Evolutionary conservation across 2,888 invertebrate genomes (phyloP).

Genomic region (Psylliodes chrysocephalus): DNA sequence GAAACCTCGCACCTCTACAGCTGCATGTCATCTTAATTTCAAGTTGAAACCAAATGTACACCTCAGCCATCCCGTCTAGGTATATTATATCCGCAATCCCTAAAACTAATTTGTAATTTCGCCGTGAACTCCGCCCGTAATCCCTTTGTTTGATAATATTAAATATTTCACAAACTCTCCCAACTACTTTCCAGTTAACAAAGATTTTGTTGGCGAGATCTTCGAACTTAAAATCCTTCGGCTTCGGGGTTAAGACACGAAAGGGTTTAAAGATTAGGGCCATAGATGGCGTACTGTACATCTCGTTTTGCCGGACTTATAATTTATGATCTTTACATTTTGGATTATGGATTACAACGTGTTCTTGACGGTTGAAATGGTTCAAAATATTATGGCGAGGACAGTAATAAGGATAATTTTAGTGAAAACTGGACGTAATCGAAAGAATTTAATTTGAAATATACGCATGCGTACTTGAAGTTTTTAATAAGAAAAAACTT

Average conservation of each 20-base stretch:
- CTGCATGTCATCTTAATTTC: too few relatives aligned
- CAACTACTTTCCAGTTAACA: conserved; percentile 58
- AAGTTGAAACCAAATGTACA: too few relatives aligned
- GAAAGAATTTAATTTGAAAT: too few relatives aligned
- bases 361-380: too few relatives aligned
- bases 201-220: conserved; percentile 54
- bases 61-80: neutral
- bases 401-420: too few relatives aligned
- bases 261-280: conserved; percentile 49
- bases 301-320: conserved; percentile 17
- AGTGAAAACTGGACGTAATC: too few relatives aligned
- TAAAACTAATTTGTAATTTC: conserved; percentile 39
- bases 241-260: conserved; percentile 53
- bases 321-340: conserved; percentile 10
- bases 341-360: conserved; percentile 4
- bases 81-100: neutral
- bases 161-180: conserved; percentile 61
- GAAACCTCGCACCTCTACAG: too few relatives aligned
- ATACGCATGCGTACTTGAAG: too few relatives aligned
- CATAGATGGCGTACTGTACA: conserved; percentile 34
- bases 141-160: conserved; percentile 60
- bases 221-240: conserved; percentile 57
- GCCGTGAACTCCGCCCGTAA: conserved; percentile 44
- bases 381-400: too few relatives aligned
- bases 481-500: too few relatives aligned